Percentiles rank a stretch among this genome's conserved stretches.
Evolutionary conservation across 2,113 vertebrate species (phyloP).

Genomic region (Fregata magnificens): DNA sequence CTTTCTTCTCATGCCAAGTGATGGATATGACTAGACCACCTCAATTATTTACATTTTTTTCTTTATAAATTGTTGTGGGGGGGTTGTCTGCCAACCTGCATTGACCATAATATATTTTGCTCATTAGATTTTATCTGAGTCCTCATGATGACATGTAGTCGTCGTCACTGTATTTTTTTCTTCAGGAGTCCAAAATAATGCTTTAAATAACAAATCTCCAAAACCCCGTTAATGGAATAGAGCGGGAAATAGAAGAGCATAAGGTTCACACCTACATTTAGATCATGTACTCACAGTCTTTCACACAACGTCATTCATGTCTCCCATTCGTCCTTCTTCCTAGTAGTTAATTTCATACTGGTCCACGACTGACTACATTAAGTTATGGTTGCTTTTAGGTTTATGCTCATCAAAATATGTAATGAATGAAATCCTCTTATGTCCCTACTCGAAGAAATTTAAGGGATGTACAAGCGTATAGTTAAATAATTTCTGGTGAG

Average conservation of each 20-base stretch:
- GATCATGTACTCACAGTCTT: neutral
- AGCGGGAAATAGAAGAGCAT: neutral
- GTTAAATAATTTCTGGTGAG: rapidly evolving
- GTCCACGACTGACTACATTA: neutral
- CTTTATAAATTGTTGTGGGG: neutral
- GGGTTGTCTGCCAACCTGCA: neutral
- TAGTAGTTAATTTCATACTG: neutral
- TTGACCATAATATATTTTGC: neutral
- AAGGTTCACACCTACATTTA: neutral
- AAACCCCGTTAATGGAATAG: neutral
- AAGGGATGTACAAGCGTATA: neutral
- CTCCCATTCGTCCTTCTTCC: neutral
- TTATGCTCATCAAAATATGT: neutral
- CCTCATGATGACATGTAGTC: neutral
- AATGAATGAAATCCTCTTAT: neutral
- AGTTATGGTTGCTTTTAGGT: neutral
- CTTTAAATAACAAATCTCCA: neutral
- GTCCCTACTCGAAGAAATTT: neutral
- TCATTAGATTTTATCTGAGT: neutral
- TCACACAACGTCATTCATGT: neutral
- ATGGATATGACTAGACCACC: neutral
- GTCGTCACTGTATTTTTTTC: neutral
- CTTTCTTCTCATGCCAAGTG: neutral
- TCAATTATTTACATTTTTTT: neutral
- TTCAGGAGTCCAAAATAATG: neutral